Evolutionary conservation across 35 echinoderm and acorn worm genomes (phyloP), one percentile per base, ranked within the genome.

Genomic region (Patiria miniata): DNA sequence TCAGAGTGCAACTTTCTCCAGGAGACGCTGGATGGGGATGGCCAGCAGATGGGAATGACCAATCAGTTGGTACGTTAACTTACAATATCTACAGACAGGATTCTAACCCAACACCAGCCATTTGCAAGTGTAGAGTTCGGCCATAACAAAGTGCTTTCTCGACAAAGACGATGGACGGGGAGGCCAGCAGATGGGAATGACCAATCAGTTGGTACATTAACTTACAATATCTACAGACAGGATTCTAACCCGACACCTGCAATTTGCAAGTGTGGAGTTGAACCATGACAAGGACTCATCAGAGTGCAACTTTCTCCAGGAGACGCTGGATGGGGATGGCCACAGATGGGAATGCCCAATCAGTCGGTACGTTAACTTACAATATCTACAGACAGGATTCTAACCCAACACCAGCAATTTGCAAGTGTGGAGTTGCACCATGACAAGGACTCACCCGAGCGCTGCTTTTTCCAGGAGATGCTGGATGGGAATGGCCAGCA

Each of bases 101-200:
- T n/a, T n/a, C n/a, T n/a, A n/a, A n/a, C n/a, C 22, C 22, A n/a
- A 58, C n/a, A n/a, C 54, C 54, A 14, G 52, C 37, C 42, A 82
- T 40, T 8, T 18, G 28, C 57, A 60, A 22, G 10, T 14, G 52
- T n/a, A n/a, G n/a, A n/a, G n/a, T n/a, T 14, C 10, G 21, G 21
- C 17, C 76, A 1, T 17, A 51, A 17, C 79, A 2, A 6, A 12
- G 4, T 47, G 42, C 42, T 47, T 47, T 12, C 42, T 47, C 12
- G 42, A 47, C 34, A 47, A 47, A n/a, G n/a, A n/a, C n/a, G n/a
- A n/a, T n/a, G n/a, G n/a, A n/a, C n/a, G n/a, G n/a, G n/a, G n/a
- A n/a, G 10, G n/a, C n/a, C 0, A 98, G 86, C 26, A 89, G 8
- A 98, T 83, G 21, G 92, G 89, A 39, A 98, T 91, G 16, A 92